These are phyloP conservation scores for Paedocypris sp. DNA, from an alignment of 2,113 vertebrate genomes.

Conservation along the genomic window DNA sequence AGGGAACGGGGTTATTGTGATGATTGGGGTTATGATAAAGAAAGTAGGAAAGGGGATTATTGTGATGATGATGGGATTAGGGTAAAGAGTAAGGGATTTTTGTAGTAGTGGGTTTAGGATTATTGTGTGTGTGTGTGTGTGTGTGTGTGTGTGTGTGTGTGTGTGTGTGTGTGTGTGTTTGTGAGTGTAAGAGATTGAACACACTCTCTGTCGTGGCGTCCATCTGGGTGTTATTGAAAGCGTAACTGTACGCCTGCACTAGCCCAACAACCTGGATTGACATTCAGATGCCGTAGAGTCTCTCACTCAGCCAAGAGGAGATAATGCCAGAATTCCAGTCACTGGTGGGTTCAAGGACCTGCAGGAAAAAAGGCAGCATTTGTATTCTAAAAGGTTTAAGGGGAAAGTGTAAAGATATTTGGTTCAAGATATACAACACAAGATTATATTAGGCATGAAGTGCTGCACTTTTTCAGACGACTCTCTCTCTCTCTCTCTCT, in stretches of 20 bases:
- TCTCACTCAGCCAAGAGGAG: conserved; percentile 30
- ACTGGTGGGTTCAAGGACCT: conserved; percentile 17
- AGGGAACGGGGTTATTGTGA: no score
- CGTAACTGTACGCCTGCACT: background rate
- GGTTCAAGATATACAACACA: conserved; percentile 7
- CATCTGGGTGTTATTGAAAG: background rate
- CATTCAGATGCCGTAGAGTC: conserved; percentile 5
- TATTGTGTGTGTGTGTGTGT: no score
- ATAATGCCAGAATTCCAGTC: background rate
- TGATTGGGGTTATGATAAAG: no score
- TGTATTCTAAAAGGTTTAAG: conserved; percentile 35
- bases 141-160: no score
- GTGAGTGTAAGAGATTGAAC: no score
- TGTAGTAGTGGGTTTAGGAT: no score
- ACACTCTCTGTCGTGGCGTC: no score
- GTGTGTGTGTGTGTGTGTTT: no score
- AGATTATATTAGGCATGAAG: conserved; percentile 10
- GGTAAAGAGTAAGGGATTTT: no score
- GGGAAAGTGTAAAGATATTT: conserved; percentile 4
- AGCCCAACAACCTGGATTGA: background rate
- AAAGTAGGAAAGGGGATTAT: no score
- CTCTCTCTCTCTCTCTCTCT: background rate
- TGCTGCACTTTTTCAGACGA: background rate
- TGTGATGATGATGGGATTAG: no score
- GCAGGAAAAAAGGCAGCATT: conserved; percentile 29